These are phyloP conservation scores for Cheilosia grossa DNA, from an alignment of 2,888 invertebrate species.

Conservation along the genomic window DNA sequence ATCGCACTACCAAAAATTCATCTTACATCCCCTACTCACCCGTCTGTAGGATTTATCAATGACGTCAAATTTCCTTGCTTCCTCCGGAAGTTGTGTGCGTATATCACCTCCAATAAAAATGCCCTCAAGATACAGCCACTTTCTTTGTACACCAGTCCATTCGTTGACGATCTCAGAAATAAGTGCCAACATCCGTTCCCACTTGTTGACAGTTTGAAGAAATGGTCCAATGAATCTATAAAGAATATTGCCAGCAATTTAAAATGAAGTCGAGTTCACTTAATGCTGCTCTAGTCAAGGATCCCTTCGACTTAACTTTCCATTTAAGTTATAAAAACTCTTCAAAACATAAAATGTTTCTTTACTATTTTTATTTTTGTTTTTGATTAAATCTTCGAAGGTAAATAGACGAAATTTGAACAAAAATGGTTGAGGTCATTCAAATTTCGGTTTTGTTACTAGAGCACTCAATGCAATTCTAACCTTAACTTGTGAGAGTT, in stretches of 20 bases:
- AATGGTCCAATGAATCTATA: slow-evolving; percentile 94
- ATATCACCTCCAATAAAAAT: slow-evolving; percentile 97
- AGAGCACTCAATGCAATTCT: too few relatives aligned
- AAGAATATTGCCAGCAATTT: background rate
- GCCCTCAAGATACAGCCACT: slow-evolving; percentile 96
- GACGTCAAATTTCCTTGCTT: slow-evolving; percentile 94
- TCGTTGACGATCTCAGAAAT: slow-evolving; percentile 94
- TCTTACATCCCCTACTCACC: slow-evolving; percentile 82
- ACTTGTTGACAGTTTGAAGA: slow-evolving; percentile 90
- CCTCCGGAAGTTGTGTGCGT: slow-evolving; percentile 92
- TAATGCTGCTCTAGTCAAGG: too few relatives aligned
- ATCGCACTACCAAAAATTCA: too few relatives aligned
- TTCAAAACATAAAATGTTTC: too few relatives aligned
- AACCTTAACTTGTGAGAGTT: too few relatives aligned
- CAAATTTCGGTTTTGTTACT: too few relatives aligned
- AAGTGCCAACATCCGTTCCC: slow-evolving; percentile 91
- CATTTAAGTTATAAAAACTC: too few relatives aligned
- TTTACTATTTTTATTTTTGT: too few relatives aligned
- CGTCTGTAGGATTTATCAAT: slow-evolving; percentile 92
- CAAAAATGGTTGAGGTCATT: too few relatives aligned
- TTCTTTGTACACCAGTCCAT: slow-evolving; percentile 93
- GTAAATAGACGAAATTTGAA: too few relatives aligned
- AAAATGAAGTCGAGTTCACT: background rate
- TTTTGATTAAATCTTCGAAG: too few relatives aligned
- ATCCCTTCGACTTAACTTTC: too few relatives aligned